Evolutionary conservation across 2,113 vertebrate genomes (phyloP).

Genomic region (Pangasianodon gigas): DNA sequence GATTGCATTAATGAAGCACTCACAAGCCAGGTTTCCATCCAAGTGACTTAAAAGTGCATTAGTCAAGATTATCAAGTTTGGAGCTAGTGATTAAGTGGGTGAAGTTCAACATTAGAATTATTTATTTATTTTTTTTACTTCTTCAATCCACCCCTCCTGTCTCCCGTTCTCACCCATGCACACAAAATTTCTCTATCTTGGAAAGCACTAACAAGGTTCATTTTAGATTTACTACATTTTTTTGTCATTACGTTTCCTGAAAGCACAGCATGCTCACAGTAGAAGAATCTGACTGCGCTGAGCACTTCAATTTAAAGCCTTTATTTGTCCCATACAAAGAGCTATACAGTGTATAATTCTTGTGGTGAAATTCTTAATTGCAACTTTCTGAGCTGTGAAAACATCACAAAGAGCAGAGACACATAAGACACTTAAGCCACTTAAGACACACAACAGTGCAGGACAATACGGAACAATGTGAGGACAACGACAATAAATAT

Average conservation of each 20-base stretch:
- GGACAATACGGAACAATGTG: too few species aligned
- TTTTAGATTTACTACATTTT: background rate
- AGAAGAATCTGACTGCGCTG: background rate
- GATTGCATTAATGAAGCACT: background rate
- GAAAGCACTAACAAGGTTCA: background rate
- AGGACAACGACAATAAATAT: background rate
- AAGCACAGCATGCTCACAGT: background rate
- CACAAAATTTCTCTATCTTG: background rate
- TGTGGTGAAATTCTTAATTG: background rate
- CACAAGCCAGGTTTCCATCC: background rate
- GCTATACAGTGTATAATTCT: background rate
- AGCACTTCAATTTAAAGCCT: background rate
- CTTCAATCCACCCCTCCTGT: background rate
- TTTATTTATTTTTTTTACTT: background rate
- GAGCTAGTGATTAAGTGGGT: too few species aligned
- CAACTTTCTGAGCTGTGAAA: background rate
- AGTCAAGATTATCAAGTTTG: background rate
- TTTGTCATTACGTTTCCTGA: constrained; percentile 21
- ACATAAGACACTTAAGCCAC: background rate
- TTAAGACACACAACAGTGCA: background rate
- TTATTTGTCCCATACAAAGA: background rate
- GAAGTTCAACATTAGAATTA: background rate
- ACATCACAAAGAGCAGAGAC: background rate
- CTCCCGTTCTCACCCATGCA: background rate
- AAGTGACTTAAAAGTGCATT: background rate